Evolutionary conservation across 2,113 vertebrate genomes (phyloP), one percentile per base, ranked within the genome.

Genomic region (Sinocyclocheilus rhinocerous): DNA sequence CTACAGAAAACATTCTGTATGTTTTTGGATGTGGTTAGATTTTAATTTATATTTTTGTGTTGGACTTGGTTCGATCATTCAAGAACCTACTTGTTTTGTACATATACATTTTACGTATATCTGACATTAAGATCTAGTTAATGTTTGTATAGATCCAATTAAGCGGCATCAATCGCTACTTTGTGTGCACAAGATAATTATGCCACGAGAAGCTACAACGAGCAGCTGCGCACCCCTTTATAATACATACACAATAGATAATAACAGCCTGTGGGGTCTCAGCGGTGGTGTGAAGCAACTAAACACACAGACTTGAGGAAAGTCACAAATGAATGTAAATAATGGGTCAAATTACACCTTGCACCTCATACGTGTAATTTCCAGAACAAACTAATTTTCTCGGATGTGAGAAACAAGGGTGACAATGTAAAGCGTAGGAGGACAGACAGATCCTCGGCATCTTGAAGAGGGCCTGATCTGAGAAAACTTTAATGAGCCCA

Each of bases 401-500:
- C 3, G 0, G n/a, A n/a, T 42, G 33, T 8, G 26, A 76, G 73
- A 82, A 63, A 39, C 33, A 42, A 33, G 57, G 13, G 72, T 15
- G 69, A 73, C n/a, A 52, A 81, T 57, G 65, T 48, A 55, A 20
- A 45, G 18, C 2, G 45, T 39, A 69, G 48, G 63, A 33, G 45
- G 24, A 70, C 80, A 33, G 42, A 24, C 36, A 8, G 75, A 36
- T 39, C 33, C 33, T 81, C 69, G 7, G 59, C 13, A 26, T 72
- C 61, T 82, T 18, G 29, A 57, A 59, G 59, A 36, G 7, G 50
- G 12, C 57, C 42, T 76, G 81, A 45, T 87, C 65, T 26, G 52
- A 57, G 81, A 20, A 81, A 86, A 36, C 79, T 80, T 85, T 86
- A 82, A 81, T 77, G 36, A 81, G 45, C 20, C 36, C 81, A 81